A percentile compares a stretch with the other conserved stretches of the same genome.
Conservation (phyloP, 1,140 invertebrate genomes). For the Polyergus mexicanus region DNA sequence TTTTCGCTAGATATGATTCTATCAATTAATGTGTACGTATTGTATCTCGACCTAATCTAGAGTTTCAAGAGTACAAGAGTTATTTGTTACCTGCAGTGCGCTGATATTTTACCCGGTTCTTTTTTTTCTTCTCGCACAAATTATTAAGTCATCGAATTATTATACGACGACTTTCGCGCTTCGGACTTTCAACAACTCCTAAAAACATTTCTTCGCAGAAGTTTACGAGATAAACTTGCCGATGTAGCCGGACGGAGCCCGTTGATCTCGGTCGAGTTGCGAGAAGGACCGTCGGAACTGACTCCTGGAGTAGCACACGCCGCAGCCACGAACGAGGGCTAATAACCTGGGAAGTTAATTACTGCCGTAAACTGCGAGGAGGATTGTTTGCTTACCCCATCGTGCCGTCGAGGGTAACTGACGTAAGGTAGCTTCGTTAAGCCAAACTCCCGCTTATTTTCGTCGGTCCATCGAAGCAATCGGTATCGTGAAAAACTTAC, state of each 20-base stretch:
- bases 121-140: slow-evolving; percentile 8
- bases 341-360: slow-evolving; percentile 79
- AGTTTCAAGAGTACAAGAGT: slow-evolving; percentile 26
- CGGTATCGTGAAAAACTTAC: slow-evolving; percentile 58
- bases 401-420: slow-evolving; percentile 64
- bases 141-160: not conserved
- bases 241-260: not conserved
- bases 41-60: not conserved
- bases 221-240: slow-evolving; percentile 45
- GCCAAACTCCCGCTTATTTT: slow-evolving; percentile 24
- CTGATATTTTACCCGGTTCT: not conserved
- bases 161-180: slow-evolving; percentile 39
- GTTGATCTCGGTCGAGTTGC: slow-evolving; percentile 25
- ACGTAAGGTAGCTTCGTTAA: slow-evolving; percentile 74
- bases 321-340: slow-evolving; percentile 72
- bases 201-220: slow-evolving; percentile 41
- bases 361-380: slow-evolving; percentile 73
- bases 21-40: not conserved
- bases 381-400: slow-evolving; percentile 75
- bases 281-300: slow-evolving; percentile 48
- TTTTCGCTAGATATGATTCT: not conserved
- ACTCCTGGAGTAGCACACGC: not conserved
- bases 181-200: slow-evolving; percentile 44
- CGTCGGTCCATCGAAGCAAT: slow-evolving; percentile 64
- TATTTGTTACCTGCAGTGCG: slow-evolving; percentile 43